These are phyloP conservation scores for Harpagoxenus sublaevis DNA, from an alignment of 2,888 invertebrate species.

Conservation along the genomic window DNA sequence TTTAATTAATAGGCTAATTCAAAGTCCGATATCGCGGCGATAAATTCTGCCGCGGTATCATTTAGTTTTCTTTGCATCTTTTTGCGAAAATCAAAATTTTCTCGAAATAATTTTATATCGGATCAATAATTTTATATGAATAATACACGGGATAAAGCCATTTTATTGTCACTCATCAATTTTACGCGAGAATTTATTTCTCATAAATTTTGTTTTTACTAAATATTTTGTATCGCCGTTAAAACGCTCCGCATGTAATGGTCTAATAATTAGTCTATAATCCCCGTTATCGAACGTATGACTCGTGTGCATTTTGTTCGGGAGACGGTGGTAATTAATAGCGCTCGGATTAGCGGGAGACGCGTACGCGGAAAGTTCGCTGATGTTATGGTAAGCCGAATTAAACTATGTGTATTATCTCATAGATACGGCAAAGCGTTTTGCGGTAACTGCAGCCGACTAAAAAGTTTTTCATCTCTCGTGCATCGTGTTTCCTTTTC, in stretches of 20 bases:
- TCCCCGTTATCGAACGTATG: constrained; percentile 19
- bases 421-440: constrained; percentile 1
- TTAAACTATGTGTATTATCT: constrained; percentile 46
- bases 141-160: not conserved
- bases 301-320: constrained; percentile 33
- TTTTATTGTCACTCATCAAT: not conserved
- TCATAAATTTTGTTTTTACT: not conserved
- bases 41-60: not conserved
- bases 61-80: not conserved
- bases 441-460: not conserved
- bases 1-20: constrained; percentile 49
- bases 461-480: constrained; percentile 8
- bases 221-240: no score
- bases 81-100: constrained; percentile 7
- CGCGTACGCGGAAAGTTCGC: constrained; percentile 18
- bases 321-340: constrained; percentile 34
- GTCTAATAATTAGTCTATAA: constrained; percentile 31
- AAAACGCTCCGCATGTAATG: not conserved
- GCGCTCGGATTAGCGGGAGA: constrained; percentile 22
- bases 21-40: constrained; percentile 21
- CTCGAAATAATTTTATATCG: not conserved
- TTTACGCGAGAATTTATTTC: not conserved
- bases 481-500: not conserved
- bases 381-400: constrained; percentile 27
- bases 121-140: not conserved